Evolutionary conservation across 2,797 vertebrate genomes (phyloP).

Genomic region (Enteromius fasciolatus): DNA sequence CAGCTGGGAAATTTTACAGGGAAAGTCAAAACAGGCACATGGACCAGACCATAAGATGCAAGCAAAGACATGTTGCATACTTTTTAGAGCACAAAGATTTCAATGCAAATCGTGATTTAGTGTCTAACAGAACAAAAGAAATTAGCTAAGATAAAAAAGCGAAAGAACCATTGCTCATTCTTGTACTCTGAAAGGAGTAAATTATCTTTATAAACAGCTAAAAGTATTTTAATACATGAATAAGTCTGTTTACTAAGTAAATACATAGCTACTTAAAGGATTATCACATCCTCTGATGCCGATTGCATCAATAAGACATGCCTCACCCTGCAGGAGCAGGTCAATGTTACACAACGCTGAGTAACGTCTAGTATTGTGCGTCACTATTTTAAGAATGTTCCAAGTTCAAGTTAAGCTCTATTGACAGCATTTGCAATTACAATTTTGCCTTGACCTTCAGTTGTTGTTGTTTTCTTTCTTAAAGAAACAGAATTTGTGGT

Average conservation of each 20-base stretch:
- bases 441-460: background rate
- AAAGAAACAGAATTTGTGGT: background rate
- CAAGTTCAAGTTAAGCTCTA: background rate
- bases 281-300: background rate
- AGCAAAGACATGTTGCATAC: conserved; percentile 7
- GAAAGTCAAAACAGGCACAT: background rate
- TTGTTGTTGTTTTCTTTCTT: background rate
- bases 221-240: conserved; percentile 1
- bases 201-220: background rate
- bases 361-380: background rate
- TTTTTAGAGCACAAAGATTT: conserved; percentile 18
- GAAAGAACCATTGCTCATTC: background rate
- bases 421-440: background rate
- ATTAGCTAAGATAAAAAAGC: background rate
- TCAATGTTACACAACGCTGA: background rate
- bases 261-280: background rate
- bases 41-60: background rate
- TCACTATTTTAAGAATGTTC: conserved; percentile 1
- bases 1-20: conserved; percentile 1
- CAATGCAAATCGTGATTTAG: conserved; percentile 25
- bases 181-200: conserved; percentile 11
- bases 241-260: conserved; percentile 32
- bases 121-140: conserved; percentile 22
- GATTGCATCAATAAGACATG: background rate
- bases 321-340: background rate